phyloP scores from a whole-genome alignment of 2,113 vertebrate species.

The Rhodinocichla rosea region DNA sequence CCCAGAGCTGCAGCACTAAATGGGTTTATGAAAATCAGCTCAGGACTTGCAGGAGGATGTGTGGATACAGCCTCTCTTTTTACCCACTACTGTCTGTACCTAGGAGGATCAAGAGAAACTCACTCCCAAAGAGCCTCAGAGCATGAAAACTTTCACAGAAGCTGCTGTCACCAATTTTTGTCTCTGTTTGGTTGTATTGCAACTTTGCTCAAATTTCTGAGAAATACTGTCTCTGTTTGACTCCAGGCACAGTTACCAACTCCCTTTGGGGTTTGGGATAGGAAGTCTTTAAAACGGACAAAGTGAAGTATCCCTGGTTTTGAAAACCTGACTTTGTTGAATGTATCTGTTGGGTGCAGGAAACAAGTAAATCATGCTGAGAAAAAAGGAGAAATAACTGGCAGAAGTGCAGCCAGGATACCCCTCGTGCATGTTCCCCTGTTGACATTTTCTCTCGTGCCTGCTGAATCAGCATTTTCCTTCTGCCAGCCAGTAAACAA shows the following conservation, averaged over 20 bases:
- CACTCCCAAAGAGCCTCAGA: neutral
- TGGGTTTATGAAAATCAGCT: neutral
- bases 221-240: neutral
- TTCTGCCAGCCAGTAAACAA: neutral
- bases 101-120: neutral
- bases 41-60: neutral
- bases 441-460: neutral
- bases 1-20: neutral
- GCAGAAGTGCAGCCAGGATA: neutral
- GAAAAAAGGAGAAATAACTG: neutral
- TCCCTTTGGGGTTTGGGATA: neutral
- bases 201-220: neutral
- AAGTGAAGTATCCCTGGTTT: neutral
- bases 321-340: neutral
- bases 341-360: neutral
- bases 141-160: neutral
- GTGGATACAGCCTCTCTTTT: neutral
- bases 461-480: neutral
- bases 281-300: neutral
- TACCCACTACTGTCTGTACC: fast-evolving
- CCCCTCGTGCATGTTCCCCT: neutral
- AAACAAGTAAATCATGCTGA: neutral
- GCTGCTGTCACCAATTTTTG: neutral
- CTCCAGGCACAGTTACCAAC: neutral
- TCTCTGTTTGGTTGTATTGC: neutral